A percentile compares a stretch with the other conserved stretches of the same genome.
Conservation (phyloP, 2,113 vertebrate species). For the Rhinolophus ferrumequinum region DNA sequence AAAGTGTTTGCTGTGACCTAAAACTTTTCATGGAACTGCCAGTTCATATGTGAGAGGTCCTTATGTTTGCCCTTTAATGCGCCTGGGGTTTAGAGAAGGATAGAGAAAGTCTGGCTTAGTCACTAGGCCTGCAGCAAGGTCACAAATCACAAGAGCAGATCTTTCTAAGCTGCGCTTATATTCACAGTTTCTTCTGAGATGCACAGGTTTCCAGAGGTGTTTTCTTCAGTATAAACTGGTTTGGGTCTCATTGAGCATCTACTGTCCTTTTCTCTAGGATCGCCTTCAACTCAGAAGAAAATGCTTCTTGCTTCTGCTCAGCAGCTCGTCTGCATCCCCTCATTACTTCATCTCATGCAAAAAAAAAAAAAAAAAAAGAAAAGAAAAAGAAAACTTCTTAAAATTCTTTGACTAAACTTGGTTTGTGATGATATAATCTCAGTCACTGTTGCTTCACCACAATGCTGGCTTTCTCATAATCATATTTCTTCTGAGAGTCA, state of each 20-base stretch:
- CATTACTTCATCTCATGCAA: background rate
- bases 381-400: background rate
- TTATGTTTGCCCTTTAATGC: constrained; percentile 48
- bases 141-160: background rate
- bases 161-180: background rate
- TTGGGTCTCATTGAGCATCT: constrained; percentile 8
- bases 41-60: constrained; percentile 17
- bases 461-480: background rate
- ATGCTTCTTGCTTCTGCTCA: background rate
- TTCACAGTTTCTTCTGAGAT: constrained; percentile 22
- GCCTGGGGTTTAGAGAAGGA: constrained; percentile 5
- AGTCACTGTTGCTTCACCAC: background rate
- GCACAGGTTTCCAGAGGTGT: background rate
- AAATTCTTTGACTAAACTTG: constrained; percentile 24
- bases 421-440: background rate
- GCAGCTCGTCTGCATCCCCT: background rate
- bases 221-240: background rate
- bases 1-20: constrained; percentile 28
- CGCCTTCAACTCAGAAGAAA: constrained; percentile 27
- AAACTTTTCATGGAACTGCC: constrained; percentile 15
- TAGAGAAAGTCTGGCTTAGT: background rate
- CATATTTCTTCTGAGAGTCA: background rate
- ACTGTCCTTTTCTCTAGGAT: background rate
- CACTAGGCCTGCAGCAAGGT: background rate
- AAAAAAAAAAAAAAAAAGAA: background rate